Percentiles rank a stretch among this genome's conserved stretches.
Evolutionary conservation across 2,888 invertebrate species (phyloP).

Genomic region (Orthosia cruda): DNA sequence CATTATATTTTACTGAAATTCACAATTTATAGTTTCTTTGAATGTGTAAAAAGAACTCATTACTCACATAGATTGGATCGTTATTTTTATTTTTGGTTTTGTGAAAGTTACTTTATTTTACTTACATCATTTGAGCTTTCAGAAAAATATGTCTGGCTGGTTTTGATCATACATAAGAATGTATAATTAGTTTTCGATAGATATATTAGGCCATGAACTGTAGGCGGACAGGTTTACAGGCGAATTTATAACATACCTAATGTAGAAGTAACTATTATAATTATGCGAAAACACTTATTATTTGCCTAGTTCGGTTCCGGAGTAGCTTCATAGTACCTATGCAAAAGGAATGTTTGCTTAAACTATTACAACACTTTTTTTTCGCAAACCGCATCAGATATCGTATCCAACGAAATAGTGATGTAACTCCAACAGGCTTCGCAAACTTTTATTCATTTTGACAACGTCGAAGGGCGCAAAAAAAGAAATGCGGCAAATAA

Average conservation of each 20-base stretch:
- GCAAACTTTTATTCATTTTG: slow-evolving; percentile 46
- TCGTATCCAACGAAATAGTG: slow-evolving; percentile 20
- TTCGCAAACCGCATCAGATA: neutral
- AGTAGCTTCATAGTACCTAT: too few species aligned
- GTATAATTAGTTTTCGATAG: too few species aligned
- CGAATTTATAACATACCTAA: too few species aligned
- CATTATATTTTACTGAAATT: neutral
- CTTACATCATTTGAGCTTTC: too few species aligned
- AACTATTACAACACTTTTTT: neutral
- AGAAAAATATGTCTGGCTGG: too few species aligned
- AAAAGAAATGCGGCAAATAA: slow-evolving; percentile 54
- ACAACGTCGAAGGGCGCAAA: slow-evolving; percentile 24
- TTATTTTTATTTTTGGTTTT: neutral
- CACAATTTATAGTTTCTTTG: neutral
- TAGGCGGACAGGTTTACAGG: too few species aligned
- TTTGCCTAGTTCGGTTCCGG: too few species aligned
- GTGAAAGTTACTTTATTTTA: too few species aligned
- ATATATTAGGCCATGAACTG: too few species aligned
- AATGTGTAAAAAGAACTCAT: neutral
- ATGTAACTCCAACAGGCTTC: slow-evolving; percentile 13
- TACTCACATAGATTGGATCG: neutral
- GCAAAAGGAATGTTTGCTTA: neutral
- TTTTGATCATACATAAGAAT: neutral
- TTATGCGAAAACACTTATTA: too few species aligned
- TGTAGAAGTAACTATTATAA: too few species aligned